phyloP scores from a whole-genome alignment of 2,113 vertebrate species.

The Apeltes quadracus region DNA sequence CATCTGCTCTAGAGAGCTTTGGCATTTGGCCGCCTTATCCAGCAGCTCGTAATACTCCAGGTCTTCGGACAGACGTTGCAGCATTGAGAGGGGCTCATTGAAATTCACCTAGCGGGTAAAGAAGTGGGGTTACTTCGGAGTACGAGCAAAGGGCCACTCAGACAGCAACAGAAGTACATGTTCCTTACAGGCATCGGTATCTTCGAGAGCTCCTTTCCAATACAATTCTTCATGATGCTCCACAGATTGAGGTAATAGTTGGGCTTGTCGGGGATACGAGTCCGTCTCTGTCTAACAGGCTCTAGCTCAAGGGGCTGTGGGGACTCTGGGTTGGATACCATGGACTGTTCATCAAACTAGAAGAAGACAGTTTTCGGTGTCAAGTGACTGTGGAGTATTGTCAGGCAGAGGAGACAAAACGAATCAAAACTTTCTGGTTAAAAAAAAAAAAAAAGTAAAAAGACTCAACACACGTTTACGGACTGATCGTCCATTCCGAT shows the following conservation, averaged over 20 bases:
- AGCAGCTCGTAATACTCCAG: constrained; percentile 94
- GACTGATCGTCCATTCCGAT: constrained; percentile 91
- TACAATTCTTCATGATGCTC: constrained; percentile 99
- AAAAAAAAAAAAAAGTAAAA: no score
- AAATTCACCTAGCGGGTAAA: constrained; percentile 88
- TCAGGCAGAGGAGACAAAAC: not conserved
- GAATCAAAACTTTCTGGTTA: not conserved
- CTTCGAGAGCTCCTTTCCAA: constrained; percentile 95
- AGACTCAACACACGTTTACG: constrained; percentile 72
- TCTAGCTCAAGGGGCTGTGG: constrained; percentile 73
- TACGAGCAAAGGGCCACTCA: not conserved
- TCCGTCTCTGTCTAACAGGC: constrained; percentile 85
- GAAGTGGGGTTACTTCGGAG: not conserved
- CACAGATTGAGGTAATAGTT: constrained; percentile 96
- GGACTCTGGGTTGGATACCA: constrained; percentile 80
- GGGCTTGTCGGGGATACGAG: constrained; percentile 91
- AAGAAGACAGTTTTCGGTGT: constrained; percentile 40
- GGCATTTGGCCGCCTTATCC: constrained; percentile 88
- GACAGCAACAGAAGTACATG: not conserved
- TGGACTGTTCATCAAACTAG: constrained; percentile 87
- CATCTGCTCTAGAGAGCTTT: constrained; percentile 92
- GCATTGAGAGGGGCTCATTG: constrained; percentile 96
- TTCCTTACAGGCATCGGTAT: constrained; percentile 93
- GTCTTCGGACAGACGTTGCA: constrained; percentile 95
- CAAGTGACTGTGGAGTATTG: not conserved